A percentile compares a stretch with the other conserved stretches of the same genome.
These are phyloP conservation scores for Nesogale talazaci DNA, from an alignment of 2,113 vertebrate species.

Conservation along the genomic window DNA sequence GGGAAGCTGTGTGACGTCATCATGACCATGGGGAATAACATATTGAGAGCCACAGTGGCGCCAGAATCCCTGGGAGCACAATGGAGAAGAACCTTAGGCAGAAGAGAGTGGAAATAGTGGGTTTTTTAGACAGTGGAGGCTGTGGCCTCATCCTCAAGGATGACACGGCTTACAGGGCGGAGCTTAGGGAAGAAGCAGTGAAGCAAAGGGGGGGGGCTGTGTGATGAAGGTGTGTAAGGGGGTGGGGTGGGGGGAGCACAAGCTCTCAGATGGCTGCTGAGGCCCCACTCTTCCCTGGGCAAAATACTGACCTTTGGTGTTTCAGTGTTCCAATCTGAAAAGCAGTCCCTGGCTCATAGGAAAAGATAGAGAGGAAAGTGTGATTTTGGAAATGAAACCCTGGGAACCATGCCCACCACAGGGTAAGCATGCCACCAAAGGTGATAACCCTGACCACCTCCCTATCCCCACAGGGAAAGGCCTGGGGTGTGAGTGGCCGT, in stretches of 20 bases:
- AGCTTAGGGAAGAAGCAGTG: not conserved
- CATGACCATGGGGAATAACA: not conserved
- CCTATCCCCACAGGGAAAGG: not conserved
- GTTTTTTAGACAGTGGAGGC: not conserved
- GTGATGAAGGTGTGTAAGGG: not conserved
- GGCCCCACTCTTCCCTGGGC: not conserved
- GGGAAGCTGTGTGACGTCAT: no score
- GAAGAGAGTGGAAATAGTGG: not conserved
- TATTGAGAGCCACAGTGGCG: not conserved
- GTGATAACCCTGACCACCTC: not conserved
- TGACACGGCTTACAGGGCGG: not conserved
- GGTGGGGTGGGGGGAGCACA: not conserved
- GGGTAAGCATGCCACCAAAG: not conserved
- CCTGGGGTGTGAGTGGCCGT: not conserved
- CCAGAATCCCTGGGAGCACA: not conserved
- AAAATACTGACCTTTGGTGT: not conserved
- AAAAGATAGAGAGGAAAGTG: not conserved
- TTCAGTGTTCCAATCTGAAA: conserved; percentile 2
- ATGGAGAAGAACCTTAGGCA: not conserved
- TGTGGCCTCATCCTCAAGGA: not conserved
- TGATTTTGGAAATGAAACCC: not conserved
- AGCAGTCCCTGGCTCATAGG: not conserved
- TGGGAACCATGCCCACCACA: not conserved
- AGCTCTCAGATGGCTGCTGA: not conserved
- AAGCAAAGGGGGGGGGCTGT: not conserved